Evolutionary conservation across 2,888 invertebrate genomes (phyloP), one percentile per base, ranked within the genome.

Genomic region (Meloe dianella): DNA sequence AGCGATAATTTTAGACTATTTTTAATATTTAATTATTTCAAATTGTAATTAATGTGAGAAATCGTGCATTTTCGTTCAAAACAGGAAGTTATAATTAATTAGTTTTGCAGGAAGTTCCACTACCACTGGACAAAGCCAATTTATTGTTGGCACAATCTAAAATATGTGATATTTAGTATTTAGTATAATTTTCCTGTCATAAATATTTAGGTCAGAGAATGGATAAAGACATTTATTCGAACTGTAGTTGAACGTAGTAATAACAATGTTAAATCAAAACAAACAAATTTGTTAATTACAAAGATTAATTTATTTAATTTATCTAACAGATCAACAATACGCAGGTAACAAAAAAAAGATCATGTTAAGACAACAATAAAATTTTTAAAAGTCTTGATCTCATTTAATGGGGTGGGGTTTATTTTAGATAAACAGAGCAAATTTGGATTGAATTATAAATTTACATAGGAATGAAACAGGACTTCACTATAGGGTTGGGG

Each of bases 291-390:
- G 27, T 64, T 70, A 72, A 64, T 78, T 79, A 79, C 78, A 79
- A 79, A 79, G 77, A 77, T 78, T 76, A 77, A 79, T 78, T 62
- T 79, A 78, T 78, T 78, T 74, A 72, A 75, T 75, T 76, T 77
- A 75, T 79, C 79, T 79, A 79, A 80, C 79, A 78, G 79, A 78
- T 80, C 80, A 79, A 79, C 80, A 79, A 78, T 78, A 80, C 78
- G 78, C 76, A 78, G 75, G 77, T 73, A 78, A 78, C 75, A 78
- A 74, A 77, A 79, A 74, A 69, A 63, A 68, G 56, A 64, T 63
- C 60, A 66, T 61, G 41, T 60, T 68, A 35, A 20, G 54, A 67
- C 56, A 62, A 64, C 67, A 71, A 70, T 59, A 59, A 68, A 67
- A 62, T 69, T 47, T 60, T 67, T 67, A 54, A 70, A 72, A 73